Base-by-base conservation (phyloP, 2,113 vertebrate species). In the Aptenodytes forsteri region DNA sequence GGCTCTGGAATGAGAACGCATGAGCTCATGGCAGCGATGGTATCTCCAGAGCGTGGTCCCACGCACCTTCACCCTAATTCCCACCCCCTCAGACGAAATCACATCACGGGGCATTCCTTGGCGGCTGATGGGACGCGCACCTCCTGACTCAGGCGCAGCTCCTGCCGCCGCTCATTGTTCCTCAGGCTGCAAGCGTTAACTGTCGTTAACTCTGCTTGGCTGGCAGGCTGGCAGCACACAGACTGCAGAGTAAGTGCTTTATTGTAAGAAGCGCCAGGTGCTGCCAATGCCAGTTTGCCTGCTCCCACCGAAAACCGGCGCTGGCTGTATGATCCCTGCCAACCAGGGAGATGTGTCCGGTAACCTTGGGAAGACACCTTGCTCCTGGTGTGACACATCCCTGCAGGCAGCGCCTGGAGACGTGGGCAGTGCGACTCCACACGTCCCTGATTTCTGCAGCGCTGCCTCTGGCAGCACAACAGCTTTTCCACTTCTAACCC, bases 11-110 rank as follows among this genome's bases (percentile, higher is more conserved):
- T 59, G 71, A 15, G 4, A 69, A 83, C 0, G 0, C 32, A 81
- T 93, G 93, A 97, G 89, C 78, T 96, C 84, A 93, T n/a, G 47
- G 82, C 72, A 77, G 16, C 3, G 91, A 93, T 83, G 84, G 79
- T 83, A 96, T 91, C 96, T 91, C 80, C 87, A 86, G 78, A 80
- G 66, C 0, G 0, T 38, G 55, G 73, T 77, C 49, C 36, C 75
- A 85, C 91, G 36, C 70, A 56, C 44, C 93, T 67, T 79, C 69
- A 18, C 23, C 64, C 13, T 72, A 52, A 59, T 62, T 86, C 38
- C 88, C 92, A 34, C 38, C 29, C 42, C 38, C 49, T 90, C 88
- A 65, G 80, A 46, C 1, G 3, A 22, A 76, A 73, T 25, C 7
- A 0, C 11, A 0, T 93, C 82, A 70, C 1, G 2, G 85, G 76